These are phyloP conservation scores for Platanista minor DNA, from an alignment of 2,113 vertebrate genomes.

Conservation along the genomic window DNA sequence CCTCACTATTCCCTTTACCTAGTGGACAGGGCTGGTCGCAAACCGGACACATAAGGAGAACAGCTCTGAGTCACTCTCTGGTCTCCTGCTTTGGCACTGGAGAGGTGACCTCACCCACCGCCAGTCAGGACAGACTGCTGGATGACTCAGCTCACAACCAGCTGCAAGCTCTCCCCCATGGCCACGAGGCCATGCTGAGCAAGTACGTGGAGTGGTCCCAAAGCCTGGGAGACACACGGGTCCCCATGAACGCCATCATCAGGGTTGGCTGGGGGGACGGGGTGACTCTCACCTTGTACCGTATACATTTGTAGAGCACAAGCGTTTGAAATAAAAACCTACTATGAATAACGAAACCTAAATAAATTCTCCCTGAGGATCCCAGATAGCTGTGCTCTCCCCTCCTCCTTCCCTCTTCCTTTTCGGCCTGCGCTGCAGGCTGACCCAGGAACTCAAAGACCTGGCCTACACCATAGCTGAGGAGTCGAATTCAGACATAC, in stretches of 20 bases:
- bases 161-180: neutral
- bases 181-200: accelerated
- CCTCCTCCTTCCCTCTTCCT: neutral
- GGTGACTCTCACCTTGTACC: no score
- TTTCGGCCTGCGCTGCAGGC: neutral
- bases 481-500: neutral
- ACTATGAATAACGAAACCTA: neutral
- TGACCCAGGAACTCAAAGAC: neutral
- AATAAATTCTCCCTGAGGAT: neutral
- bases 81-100: neutral
- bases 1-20: no score
- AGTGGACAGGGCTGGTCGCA: neutral
- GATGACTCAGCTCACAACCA: neutral
- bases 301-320: neutral
- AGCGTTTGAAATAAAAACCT: neutral
- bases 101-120: constrained; percentile 49
- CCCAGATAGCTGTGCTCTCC: neutral
- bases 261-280: accelerated
- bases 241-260: accelerated
- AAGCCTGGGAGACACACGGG: accelerated
- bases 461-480: neutral
- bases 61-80: constrained; percentile 30
- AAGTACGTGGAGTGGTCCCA: accelerated
- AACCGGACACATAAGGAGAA: constrained; percentile 26
- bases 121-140: constrained; percentile 4